These are phyloP conservation scores for Rana temporaria DNA, from an alignment of 2,113 vertebrate species.

Conservation along the genomic window DNA sequence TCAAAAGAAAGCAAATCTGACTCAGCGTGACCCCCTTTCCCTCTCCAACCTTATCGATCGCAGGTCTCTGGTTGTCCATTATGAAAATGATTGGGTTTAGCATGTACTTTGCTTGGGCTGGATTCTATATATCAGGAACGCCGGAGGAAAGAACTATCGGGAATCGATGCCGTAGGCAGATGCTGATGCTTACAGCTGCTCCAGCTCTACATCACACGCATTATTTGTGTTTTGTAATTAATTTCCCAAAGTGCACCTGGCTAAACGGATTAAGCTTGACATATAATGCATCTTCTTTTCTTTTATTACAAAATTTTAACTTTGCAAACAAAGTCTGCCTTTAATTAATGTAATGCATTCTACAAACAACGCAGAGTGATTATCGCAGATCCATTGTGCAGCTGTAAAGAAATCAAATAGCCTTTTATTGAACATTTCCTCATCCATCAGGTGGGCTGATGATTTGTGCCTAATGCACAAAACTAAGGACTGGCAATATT, in stretches of 20 bases:
- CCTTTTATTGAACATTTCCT: conserved; percentile 24
- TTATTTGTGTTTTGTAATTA: conserved; percentile 53
- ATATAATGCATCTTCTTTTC: conserved; percentile 38
- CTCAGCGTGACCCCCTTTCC: background rate
- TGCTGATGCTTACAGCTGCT: conserved; percentile 24
- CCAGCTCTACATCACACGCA: conserved; percentile 7
- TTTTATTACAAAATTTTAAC: conserved; percentile 49
- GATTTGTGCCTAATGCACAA: background rate
- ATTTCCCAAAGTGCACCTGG: conserved; percentile 31
- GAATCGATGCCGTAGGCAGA: conserved; percentile 43
- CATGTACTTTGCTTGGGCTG: background rate
- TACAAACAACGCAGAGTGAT: conserved; percentile 40
- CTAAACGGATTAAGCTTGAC: conserved; percentile 19
- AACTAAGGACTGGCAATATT: conserved; percentile 28
- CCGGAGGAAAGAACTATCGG: conserved; percentile 29
- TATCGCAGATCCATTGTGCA: conserved; percentile 16
- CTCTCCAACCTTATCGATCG: conserved; percentile 12
- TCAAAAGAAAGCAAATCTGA: conserved; percentile 1
- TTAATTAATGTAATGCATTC: conserved; percentile 42
- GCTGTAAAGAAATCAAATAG: conserved; percentile 22
- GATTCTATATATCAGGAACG: conserved; percentile 8
- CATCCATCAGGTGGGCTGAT: conserved; percentile 15
- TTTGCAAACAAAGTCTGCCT: conserved; percentile 20
- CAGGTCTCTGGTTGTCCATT: background rate
- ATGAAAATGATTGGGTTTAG: conserved; percentile 39